Conservation (phyloP, 2,888 invertebrate species). For the Ptychoptera albimana region DNA sequence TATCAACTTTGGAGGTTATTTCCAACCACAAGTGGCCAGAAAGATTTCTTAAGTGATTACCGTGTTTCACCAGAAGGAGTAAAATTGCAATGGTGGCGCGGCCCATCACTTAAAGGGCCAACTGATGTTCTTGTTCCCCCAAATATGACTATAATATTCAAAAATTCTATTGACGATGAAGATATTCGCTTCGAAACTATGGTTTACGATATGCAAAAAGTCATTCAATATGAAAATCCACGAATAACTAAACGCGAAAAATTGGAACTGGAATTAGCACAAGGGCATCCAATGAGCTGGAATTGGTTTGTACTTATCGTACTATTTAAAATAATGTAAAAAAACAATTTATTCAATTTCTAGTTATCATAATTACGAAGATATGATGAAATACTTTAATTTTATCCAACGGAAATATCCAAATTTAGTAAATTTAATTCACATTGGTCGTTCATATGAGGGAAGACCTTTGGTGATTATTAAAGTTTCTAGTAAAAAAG, state of each 20-base stretch:
- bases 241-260: constrained; percentile 44
- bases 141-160: constrained; percentile 39
- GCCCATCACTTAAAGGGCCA: constrained; percentile 33
- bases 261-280: constrained; percentile 36
- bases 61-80: constrained; percentile 31
- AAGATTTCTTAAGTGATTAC: constrained; percentile 30
- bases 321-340: no score
- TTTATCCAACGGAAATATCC: constrained; percentile 47
- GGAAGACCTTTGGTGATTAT: constrained; percentile 52
- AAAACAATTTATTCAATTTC: no score
- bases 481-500: constrained; percentile 40
- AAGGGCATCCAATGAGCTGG: constrained; percentile 54
- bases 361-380: constrained; percentile 52
- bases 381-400: constrained; percentile 51
- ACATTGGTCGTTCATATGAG: constrained; percentile 57
- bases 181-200: constrained; percentile 48
- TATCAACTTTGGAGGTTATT: constrained; percentile 35
- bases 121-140: constrained; percentile 62
- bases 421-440: constrained; percentile 46
- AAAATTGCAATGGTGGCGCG: constrained; percentile 42
- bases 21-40: constrained; percentile 29
- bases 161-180: constrained; percentile 41
- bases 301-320: constrained; percentile 17
- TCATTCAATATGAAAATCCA: constrained; percentile 50
- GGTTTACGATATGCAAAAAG: constrained; percentile 59